Percentiles rank a stretch among this genome's conserved stretches.
Conservation (phyloP, 92 coral and sea anemone species). For the Diadumene lineata region DNA sequence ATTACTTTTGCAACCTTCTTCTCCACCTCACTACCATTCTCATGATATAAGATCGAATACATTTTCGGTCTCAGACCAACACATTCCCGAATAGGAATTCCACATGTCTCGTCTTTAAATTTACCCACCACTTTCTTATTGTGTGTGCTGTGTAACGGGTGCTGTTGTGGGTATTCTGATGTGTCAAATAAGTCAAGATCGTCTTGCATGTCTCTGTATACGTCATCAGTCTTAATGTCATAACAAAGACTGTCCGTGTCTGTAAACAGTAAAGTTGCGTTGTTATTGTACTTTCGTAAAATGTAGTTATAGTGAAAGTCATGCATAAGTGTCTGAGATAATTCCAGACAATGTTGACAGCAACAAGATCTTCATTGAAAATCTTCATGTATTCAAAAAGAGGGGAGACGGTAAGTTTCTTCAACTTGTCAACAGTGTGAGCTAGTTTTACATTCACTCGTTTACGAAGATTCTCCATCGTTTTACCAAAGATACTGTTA, state of each 20-base stretch:
- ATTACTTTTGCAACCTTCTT: conserved; percentile 44
- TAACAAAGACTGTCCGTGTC: conserved; percentile 45
- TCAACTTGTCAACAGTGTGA: conserved; percentile 10
- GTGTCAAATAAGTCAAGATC: conserved; percentile 32
- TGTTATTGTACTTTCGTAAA: conserved; percentile 13
- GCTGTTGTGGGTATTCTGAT: too few relatives aligned
- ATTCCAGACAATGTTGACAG: conserved; percentile 48
- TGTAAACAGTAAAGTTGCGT: conserved; percentile 34
- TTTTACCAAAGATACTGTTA: conserved; percentile 39
- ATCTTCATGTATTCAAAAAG: conserved; percentile 25
- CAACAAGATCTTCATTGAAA: conserved; percentile 39
- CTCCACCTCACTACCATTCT: conserved; percentile 25
- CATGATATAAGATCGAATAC: conserved; percentile 31
- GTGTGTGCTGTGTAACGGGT: too few relatives aligned
- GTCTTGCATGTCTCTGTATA: conserved; percentile 8
- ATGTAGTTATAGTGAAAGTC: conserved; percentile 44
- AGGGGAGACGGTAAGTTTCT: conserved; percentile 25
- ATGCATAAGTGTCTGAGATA: too few relatives aligned
- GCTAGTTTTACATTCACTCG: conserved; percentile 34
- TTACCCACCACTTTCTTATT: conserved; percentile 38
- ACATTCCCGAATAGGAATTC: conserved; percentile 33
- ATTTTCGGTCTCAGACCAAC: conserved; percentile 45
- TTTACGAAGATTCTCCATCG: conserved; percentile 35
- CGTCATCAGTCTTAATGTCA: conserved; percentile 21
- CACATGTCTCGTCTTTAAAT: conserved; percentile 33